Base-by-base conservation (phyloP, 2,888 invertebrate genomes). In the Synanthedon formicaeformis region DNA sequence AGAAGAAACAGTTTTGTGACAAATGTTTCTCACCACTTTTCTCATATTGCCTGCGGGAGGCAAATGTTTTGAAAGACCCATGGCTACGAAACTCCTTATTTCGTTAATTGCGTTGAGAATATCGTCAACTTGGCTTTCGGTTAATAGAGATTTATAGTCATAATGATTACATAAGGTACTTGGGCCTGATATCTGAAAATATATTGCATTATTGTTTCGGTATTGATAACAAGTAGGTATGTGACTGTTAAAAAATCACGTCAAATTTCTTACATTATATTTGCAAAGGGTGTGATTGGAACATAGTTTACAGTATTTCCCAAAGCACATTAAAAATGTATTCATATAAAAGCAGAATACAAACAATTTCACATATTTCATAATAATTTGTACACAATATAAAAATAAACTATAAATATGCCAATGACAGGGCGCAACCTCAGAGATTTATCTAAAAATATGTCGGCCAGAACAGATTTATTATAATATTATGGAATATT, bases 1-100 rank as follows among this genome's bases (percentile, higher is more conserved):
- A 34, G 34, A 8, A 2, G 34, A 34, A 27, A 27, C 8, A 27
- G 2, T 8, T 23, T 23, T 34, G 34, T 10, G 10, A 34, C 0
- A 34, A 34, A 34, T 34, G 34, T 45, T 45, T 45, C 76, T 67
- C 58, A 87, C 85, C 54, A 85, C 64, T 75, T 78, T 80, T 52
- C 69, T 78, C 84, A 87, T 86, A 58, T 87, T 81, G 14, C 83
- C 83, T 12, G 83, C 84, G 50, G 69, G 66, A 1, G 84, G 81
- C 13, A 83, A 62, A 27, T 65, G 63, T 54, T 65, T 73, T 2
- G 78, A 71, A 12, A 65, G 57, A 2, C 84, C 83, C 57, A 64
- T 58, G 12, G 86, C 83, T 27, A 87, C 66, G 56, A 73, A 80
- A 60, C 81, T 77, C 58, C 86, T 70, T 50, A 73, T 71, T 52